Evolutionary conservation across 2,797 vertebrate genomes (phyloP).

Genomic region (Cygnus olor): DNA sequence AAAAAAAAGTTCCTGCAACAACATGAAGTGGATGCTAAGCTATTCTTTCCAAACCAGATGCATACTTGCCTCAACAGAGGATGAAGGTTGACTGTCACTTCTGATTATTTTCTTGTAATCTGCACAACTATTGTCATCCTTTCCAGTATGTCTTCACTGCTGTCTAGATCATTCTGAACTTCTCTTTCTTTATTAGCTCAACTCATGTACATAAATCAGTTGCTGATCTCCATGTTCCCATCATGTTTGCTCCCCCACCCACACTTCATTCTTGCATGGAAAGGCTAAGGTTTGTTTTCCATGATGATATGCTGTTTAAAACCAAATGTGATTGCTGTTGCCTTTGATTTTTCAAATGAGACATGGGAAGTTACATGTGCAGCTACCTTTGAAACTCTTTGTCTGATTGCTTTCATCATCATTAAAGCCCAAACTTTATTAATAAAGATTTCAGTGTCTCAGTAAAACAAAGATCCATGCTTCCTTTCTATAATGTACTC

Average conservation of each 20-base stretch:
- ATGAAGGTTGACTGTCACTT: not conserved
- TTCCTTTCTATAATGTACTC: not conserved
- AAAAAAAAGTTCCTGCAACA: not conserved
- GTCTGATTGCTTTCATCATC: not conserved
- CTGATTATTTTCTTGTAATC: not conserved
- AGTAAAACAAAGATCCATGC: not conserved
- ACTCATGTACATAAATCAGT: not conserved
- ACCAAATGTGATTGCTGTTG: not conserved
- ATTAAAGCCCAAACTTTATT: not conserved
- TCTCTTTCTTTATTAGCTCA: not conserved
- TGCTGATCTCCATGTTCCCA: not conserved
- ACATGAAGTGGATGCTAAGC: not conserved
- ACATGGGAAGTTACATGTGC: not conserved
- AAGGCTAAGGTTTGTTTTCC: not conserved
- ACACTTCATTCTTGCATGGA: not conserved
- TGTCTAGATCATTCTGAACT: fast-evolving
- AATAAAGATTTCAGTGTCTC: not conserved
- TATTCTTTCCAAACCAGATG: not conserved
- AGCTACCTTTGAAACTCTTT: not conserved
- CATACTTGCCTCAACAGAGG: not conserved
- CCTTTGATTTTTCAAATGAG: not conserved
- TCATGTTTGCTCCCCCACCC: not conserved
- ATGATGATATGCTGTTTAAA: not conserved
- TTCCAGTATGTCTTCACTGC: not conserved
- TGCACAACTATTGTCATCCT: not conserved